Evolutionary conservation across 30 jellyfish, hydroid and myxozoan species (phyloP).

Genomic region (Aurelia sp.): DNA sequence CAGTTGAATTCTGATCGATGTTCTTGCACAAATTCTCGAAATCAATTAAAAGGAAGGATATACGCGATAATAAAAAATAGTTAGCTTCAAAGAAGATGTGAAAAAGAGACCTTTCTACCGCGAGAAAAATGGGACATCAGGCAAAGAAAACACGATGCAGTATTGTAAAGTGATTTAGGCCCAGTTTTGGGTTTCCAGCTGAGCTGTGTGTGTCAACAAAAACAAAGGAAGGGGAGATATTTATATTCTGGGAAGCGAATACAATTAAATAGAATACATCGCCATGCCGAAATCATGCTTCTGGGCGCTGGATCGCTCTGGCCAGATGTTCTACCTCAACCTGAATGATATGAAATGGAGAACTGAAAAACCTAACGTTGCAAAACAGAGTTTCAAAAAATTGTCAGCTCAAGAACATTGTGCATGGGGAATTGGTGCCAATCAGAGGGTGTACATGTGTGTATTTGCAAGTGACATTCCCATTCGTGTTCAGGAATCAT

Average conservation of each 20-base stretch:
- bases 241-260: neutral
- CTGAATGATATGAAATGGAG: constrained; percentile 38
- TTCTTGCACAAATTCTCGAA: too few relatives aligned
- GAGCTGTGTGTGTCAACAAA: neutral
- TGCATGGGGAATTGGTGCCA: constrained; percentile 97
- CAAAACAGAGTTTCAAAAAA: constrained; percentile 66
- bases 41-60: too few relatives aligned
- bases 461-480: constrained; percentile 89
- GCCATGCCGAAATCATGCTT: constrained; percentile 41
- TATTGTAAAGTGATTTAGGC: too few relatives aligned
- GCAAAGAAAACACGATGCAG: neutral
- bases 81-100: neutral
- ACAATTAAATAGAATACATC: neutral
- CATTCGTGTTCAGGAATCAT: constrained; percentile 61
- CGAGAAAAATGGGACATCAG: neutral
- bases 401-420: constrained; percentile 76
- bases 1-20: too few relatives aligned
- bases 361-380: constrained; percentile 6
- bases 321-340: constrained; percentile 15
- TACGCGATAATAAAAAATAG: neutral
- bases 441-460: constrained; percentile 77
- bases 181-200: neutral
- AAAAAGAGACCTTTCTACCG: neutral
- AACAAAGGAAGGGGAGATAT: neutral
- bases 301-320: constrained; percentile 45